phyloP scores from a whole-genome alignment of 2,113 vertebrate genomes.

The Oostethus manadensis region DNA sequence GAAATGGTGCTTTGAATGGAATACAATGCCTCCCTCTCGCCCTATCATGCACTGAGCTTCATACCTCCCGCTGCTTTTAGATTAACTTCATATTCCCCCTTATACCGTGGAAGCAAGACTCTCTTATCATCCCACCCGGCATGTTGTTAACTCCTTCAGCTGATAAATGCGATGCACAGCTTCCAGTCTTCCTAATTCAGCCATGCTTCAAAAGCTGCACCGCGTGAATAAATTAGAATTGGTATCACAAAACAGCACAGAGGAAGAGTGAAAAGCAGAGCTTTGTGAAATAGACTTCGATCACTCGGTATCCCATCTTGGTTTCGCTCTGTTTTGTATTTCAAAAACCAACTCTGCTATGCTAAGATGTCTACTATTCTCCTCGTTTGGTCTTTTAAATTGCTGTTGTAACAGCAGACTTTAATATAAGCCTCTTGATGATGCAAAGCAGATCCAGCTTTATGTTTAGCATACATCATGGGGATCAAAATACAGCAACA shows the following conservation, averaged over 20 bases:
- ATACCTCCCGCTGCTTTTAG: constrained; percentile 48
- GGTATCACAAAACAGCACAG: constrained; percentile 18
- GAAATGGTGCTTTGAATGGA: constrained; percentile 28
- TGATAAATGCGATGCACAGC: constrained; percentile 59
- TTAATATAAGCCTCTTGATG: constrained; percentile 16
- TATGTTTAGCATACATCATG: neutral
- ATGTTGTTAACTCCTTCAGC: constrained; percentile 48
- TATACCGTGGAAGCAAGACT: constrained; percentile 39
- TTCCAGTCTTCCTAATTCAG: constrained; percentile 54
- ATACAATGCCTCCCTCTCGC: constrained; percentile 33
- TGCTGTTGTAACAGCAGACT: constrained; percentile 27
- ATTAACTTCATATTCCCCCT: constrained; percentile 57
- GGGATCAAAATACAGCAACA: constrained; percentile 2
- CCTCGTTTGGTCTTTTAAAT: constrained; percentile 29
- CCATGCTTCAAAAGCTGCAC: constrained; percentile 27
- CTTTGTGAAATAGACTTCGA: constrained; percentile 43
- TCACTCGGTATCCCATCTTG: constrained; percentile 28
- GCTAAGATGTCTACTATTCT: constrained; percentile 20
- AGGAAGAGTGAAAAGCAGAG: constrained; percentile 22
- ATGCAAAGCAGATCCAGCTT: constrained; percentile 1
- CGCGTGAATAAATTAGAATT: constrained; percentile 55
- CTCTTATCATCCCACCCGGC: constrained; percentile 57
- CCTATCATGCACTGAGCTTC: constrained; percentile 37
- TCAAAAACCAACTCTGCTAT: constrained; percentile 15
- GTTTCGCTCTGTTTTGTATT: constrained; percentile 27